Conservation (phyloP, 2,888 invertebrate species). For the Amiota communis region DNA sequence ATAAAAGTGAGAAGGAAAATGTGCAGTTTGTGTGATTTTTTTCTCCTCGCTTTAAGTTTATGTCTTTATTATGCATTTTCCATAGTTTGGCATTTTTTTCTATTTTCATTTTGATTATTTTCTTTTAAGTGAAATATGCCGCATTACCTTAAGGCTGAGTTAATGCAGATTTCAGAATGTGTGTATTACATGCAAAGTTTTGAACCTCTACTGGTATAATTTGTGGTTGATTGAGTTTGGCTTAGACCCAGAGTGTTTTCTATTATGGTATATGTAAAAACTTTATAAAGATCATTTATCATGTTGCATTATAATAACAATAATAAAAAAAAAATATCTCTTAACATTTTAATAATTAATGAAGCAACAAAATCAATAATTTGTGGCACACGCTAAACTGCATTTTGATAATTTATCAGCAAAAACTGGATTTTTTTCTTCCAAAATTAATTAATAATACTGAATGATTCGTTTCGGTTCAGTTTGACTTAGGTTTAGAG, state of each 20-base stretch:
- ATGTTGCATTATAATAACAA: background rate
- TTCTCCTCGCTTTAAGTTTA: background rate
- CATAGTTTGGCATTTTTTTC: background rate
- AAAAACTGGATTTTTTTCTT: constrained; percentile 9
- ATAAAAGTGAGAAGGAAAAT: background rate
- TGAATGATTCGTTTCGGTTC: constrained; percentile 24
- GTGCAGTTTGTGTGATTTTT: constrained; percentile 3
- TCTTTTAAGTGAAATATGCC: background rate
- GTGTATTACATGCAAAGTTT: constrained; percentile 1
- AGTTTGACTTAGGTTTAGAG: constrained; percentile 21
- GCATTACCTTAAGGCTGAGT: constrained; percentile 1
- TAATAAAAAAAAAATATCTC: no score
- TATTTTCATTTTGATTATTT: no score
- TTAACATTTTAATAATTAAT: constrained; percentile 24
- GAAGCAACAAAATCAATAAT: constrained; percentile 44
- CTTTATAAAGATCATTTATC: constrained; percentile 7
- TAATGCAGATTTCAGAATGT: background rate
- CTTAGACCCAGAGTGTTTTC: background rate
- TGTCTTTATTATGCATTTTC: constrained; percentile 25
- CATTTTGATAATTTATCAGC: constrained; percentile 61
- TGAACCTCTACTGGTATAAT: background rate
- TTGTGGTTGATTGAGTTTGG: background rate
- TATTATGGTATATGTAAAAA: background rate
- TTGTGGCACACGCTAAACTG: constrained; percentile 61
- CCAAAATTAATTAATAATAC: constrained; percentile 27